Evolutionary conservation across 2,888 invertebrate genomes (phyloP).

Genomic region (Chouioia cunea): DNA sequence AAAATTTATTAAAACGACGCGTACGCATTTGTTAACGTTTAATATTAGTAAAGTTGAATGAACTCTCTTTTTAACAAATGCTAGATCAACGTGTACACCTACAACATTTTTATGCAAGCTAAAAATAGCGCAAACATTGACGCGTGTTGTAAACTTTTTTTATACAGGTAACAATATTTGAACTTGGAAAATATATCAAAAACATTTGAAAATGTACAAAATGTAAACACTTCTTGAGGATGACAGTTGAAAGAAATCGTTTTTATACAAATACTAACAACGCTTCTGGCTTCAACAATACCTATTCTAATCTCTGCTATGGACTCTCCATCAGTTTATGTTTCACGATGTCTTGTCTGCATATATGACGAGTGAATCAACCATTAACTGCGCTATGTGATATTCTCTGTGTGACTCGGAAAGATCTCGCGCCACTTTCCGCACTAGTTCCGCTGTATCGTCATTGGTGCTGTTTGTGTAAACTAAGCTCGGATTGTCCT

Average conservation of each 20-base stretch:
- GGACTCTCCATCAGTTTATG: no score
- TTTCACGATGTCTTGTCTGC: conserved; percentile 51
- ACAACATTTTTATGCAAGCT: conserved; percentile 11
- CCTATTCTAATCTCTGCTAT: no score
- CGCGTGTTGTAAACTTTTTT: conserved; percentile 27
- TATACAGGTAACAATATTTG: conserved; percentile 36
- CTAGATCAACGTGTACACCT: conserved; percentile 28
- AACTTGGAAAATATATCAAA: conserved; percentile 32
- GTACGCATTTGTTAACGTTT: not conserved
- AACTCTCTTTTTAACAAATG: conserved; percentile 29
- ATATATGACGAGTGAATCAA: conserved; percentile 63
- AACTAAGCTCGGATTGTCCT: conserved; percentile 57
- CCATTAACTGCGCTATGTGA: conserved; percentile 62
- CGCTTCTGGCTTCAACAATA: not conserved
- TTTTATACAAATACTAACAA: conserved; percentile 16
- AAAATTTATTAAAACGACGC: not conserved
- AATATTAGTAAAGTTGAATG: no score
- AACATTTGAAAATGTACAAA: conserved; percentile 38
- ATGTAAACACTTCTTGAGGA: conserved; percentile 28
- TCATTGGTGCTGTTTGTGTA: conserved; percentile 62
- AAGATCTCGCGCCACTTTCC: conserved; percentile 57
- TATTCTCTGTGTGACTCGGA: conserved; percentile 60
- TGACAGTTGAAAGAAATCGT: conserved; percentile 9
- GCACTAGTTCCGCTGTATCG: conserved; percentile 61
- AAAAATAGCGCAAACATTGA: conserved; percentile 24